Evolutionary conservation across 2,113 vertebrate genomes (phyloP).

Genomic region (Etheostoma cragini): DNA sequence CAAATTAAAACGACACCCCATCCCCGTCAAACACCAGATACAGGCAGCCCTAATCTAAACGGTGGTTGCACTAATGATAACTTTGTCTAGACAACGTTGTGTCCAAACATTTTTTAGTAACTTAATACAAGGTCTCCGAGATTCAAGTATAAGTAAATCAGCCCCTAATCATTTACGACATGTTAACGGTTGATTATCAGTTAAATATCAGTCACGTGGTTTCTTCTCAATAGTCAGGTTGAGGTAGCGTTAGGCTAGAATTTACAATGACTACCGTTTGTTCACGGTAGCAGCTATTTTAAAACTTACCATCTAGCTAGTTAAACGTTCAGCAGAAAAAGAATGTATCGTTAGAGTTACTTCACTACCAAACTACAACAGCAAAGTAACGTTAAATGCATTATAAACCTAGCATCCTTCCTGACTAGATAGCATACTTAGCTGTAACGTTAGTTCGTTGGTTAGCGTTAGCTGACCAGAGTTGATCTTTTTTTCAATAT

Average conservation of each 20-base stretch:
- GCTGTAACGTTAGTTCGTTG: background rate
- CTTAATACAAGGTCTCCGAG: background rate
- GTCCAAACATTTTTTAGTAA: background rate
- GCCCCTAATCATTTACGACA: background rate
- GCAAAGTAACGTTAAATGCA: background rate
- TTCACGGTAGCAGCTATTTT: background rate
- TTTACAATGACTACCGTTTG: background rate
- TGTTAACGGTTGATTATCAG: background rate
- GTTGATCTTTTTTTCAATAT: background rate
- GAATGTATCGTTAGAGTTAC: too few species aligned
- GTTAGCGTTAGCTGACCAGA: slow-evolving; percentile 19
- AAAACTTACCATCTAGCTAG: background rate
- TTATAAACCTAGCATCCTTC: background rate
- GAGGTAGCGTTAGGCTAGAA: background rate
- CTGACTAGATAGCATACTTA: background rate
- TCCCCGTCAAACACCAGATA: background rate
- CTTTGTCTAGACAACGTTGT: background rate
- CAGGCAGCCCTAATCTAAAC: background rate
- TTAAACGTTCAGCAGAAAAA: background rate
- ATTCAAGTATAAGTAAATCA: background rate
- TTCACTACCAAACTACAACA: background rate
- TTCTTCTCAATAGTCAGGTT: background rate
- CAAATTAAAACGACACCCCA: too few species aligned
- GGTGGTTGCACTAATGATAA: background rate
- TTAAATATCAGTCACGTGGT: too few species aligned